A percentile compares a stretch with the other conserved stretches of the same genome.
These are phyloP conservation scores for Bucco capensis DNA, from an alignment of 2,113 vertebrate genomes.

Conservation along the genomic window DNA sequence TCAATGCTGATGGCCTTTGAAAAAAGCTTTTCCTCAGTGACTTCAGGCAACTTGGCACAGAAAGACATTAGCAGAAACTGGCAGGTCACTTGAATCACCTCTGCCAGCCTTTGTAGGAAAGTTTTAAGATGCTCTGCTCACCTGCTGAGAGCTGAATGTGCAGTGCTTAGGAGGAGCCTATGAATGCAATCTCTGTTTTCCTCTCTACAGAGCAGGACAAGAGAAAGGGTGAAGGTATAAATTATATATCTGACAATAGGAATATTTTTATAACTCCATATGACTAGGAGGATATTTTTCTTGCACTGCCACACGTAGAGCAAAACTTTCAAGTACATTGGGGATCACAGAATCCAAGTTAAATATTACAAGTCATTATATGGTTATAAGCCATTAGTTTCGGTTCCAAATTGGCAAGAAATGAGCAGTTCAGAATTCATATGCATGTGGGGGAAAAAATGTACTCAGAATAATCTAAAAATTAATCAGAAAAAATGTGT, in stretches of 20 bases:
- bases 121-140: background rate
- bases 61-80: background rate
- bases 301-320: background rate
- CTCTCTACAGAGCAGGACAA: background rate
- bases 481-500: slow-evolving; percentile 63
- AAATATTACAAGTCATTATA: slow-evolving; percentile 51
- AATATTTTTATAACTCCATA: background rate
- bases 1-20: background rate
- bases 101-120: background rate
- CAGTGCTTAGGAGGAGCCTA: background rate
- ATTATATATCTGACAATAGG: background rate
- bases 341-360: slow-evolving; percentile 52
- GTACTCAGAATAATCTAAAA: slow-evolving; percentile 62
- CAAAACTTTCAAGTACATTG: slow-evolving; percentile 43
- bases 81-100: background rate
- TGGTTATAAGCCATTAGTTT: slow-evolving; percentile 59
- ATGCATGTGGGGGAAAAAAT: slow-evolving; percentile 39
- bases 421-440: slow-evolving; percentile 36
- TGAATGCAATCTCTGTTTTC: background rate
- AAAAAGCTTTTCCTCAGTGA: slow-evolving; percentile 1
- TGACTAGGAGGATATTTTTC: slow-evolving; percentile 4
- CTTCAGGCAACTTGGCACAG: background rate
- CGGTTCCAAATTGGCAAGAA: slow-evolving; percentile 51
- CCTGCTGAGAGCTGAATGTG: background rate
- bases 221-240: background rate